Evolutionary conservation across 2,888 invertebrate genomes (phyloP).

Genomic region (Ctena decussata): DNA sequence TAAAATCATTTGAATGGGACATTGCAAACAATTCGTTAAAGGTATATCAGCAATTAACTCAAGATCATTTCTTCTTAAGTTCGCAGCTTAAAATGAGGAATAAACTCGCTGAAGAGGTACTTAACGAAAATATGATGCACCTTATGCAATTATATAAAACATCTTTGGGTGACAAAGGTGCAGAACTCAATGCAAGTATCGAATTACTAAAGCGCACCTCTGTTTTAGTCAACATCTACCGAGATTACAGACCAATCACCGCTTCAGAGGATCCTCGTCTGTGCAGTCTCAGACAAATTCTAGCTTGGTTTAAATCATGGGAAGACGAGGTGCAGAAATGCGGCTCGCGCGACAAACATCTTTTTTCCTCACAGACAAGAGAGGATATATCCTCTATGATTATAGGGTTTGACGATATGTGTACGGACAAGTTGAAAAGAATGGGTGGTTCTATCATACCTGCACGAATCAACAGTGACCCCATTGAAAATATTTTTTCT

Average conservation of each 20-base stretch:
- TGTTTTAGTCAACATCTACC: constrained; percentile 27
- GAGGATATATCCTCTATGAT: constrained; percentile 16
- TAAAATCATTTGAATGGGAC: constrained; percentile 49
- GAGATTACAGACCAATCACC: constrained; percentile 37
- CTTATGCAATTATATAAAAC: constrained; percentile 49
- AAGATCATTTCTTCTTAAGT: constrained; percentile 50
- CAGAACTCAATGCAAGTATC: constrained; percentile 32
- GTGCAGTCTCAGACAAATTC: neutral
- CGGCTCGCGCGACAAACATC: constrained; percentile 40
- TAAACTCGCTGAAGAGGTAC: constrained; percentile 54
- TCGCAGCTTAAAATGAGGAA: constrained; percentile 62
- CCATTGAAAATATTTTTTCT: constrained; percentile 37
- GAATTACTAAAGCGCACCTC: constrained; percentile 38
- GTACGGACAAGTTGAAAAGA: neutral
- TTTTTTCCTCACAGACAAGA: constrained; percentile 47
- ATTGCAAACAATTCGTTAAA: constrained; percentile 39
- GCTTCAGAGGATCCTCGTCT: constrained; percentile 33
- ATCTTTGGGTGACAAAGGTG: constrained; percentile 19
- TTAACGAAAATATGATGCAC: constrained; percentile 56
- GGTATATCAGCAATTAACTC: constrained; percentile 45
- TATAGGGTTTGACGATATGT: constrained; percentile 32
- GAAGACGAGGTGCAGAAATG: constrained; percentile 28
- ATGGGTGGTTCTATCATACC: constrained; percentile 17
- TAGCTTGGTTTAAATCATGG: constrained; percentile 45
- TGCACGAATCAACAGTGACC: constrained; percentile 32